phyloP scores from a whole-genome alignment of 2,888 invertebrate species.

The Pediacus dermestoides region DNA sequence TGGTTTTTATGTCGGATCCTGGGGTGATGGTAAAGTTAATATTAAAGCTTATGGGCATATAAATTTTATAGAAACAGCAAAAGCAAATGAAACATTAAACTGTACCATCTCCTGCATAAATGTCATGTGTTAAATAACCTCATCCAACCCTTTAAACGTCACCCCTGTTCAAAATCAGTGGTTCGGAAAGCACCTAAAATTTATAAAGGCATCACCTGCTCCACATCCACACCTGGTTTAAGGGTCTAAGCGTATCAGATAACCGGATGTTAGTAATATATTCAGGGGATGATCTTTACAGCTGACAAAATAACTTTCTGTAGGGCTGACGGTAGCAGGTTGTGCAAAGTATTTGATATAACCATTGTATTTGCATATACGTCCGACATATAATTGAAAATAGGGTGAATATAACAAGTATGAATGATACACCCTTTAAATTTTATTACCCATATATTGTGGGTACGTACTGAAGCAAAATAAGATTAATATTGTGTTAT shows the following conservation, averaged over 20 bases:
- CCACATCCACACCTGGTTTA: constrained; percentile 32
- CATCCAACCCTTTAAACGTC: constrained; percentile 14
- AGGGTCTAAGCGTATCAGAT: constrained; percentile 28
- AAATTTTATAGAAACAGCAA: too few species aligned
- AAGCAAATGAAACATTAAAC: constrained; percentile 5
- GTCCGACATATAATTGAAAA: constrained; percentile 36
- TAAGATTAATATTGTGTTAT: constrained; percentile 5
- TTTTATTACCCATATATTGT: constrained; percentile 17
- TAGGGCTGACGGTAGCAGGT: constrained; percentile 10
- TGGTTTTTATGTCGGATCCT: too few species aligned
- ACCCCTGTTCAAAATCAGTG: constrained; percentile 16
- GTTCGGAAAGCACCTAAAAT: constrained; percentile 20
- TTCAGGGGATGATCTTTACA: constrained; percentile 32
- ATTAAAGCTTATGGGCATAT: too few species aligned
- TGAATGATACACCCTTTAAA: constrained; percentile 21
- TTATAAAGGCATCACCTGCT: constrained; percentile 31
- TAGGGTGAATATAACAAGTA: too few species aligned
- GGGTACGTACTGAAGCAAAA: background rate
- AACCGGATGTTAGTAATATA: constrained; percentile 34
- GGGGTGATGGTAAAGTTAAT: too few species aligned
- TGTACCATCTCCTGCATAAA: constrained; percentile 2
- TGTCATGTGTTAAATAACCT: constrained; percentile 6
- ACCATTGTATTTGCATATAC: constrained; percentile 37
- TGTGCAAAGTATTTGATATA: constrained; percentile 32
- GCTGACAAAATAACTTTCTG: constrained; percentile 26